Evolutionary conservation across 2,888 invertebrate species (phyloP), one percentile per base, ranked within the genome.

Genomic region (Agrotis puta): DNA sequence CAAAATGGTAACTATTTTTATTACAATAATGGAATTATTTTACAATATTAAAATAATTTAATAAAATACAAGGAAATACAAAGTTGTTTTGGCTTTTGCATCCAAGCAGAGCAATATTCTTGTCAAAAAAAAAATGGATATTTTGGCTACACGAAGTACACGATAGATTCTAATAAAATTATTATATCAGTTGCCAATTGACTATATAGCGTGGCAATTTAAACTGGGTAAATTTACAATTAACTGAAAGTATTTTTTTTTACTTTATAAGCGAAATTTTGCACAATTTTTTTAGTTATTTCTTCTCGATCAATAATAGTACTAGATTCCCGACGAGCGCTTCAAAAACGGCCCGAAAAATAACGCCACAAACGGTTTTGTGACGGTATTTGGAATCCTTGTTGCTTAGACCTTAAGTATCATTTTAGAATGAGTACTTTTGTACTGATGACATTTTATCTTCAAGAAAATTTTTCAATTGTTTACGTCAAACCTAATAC

Each of bases 1-100:
- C 75, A 70, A 53, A 54, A 63, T 79, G 79, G 79, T 79, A 79
- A 79, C 79, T 71, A 57, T 50, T 79, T 27, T 45, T 45, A 39
- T 47, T 22, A 61, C 2, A 43, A 63, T 18, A 64, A 47, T 56
- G 65, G 54, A 70, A 74, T 54, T 43, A 64, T 16, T 48, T 56
- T 57, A 20, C 2, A 50, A 66, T 58, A n/a, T 20, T 16, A 50
- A n/a, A 72, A 47, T 39, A 20, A 39, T 39, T 14, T 33, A 45
- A 33, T 50, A n/a, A 13, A 18, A 71, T 45, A 57, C 14, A 51
- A 57, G 71, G 64, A 72, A 57, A 65, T 45, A 18, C 22, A 24
- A 1, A 9, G 16, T n/a, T 33, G 33, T 14, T 62, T 70, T 56
- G 27, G 64, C 48, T 56, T 43, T 50, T 18, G 43, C 13, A 43